phyloP scores from a whole-genome alignment of 1,140 invertebrate genomes.

The Microvelia longipes region DNA sequence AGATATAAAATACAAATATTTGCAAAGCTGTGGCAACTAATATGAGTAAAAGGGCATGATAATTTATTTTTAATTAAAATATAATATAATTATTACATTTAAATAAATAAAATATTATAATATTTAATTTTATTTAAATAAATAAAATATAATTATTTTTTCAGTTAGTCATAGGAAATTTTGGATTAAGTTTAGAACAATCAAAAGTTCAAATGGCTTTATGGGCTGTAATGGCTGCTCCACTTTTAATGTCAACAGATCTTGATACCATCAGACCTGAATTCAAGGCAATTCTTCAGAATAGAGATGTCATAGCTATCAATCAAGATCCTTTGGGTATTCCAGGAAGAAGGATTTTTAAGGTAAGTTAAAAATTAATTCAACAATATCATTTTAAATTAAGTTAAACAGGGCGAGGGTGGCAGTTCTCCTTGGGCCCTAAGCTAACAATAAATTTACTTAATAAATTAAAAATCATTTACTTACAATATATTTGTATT shows the following conservation, averaged over 20 bases:
- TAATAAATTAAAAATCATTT: too few relatives aligned
- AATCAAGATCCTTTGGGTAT: conserved; percentile 72
- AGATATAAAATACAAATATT: too few relatives aligned
- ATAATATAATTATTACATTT: too few relatives aligned
- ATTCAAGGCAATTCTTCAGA: conserved; percentile 60
- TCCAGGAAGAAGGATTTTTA: conserved; percentile 38
- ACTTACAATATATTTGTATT: too few relatives aligned
- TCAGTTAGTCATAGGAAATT: conserved; percentile 71
- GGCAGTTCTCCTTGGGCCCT: too few relatives aligned
- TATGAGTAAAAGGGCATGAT: too few relatives aligned
- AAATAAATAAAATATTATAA: too few relatives aligned
- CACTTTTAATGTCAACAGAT: conserved; percentile 77
- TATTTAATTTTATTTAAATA: too few relatives aligned
- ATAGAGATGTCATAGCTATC: conserved; percentile 55
- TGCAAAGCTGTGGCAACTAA: too few relatives aligned
- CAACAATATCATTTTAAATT: background rate
- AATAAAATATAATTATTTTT: conserved; percentile 23
- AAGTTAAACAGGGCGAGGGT: background rate
- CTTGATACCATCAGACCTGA: conserved; percentile 51
- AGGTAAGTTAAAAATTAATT: conserved; percentile 20
- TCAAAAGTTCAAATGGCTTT: conserved; percentile 75
- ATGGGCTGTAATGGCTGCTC: conserved; percentile 77
- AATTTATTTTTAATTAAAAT: too few relatives aligned
- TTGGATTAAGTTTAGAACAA: conserved; percentile 67
- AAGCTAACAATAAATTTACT: too few relatives aligned